Percentiles rank a stretch among this genome's conserved stretches.
Conservation (phyloP, 2,888 invertebrate species). For the Colletes collaris region DNA sequence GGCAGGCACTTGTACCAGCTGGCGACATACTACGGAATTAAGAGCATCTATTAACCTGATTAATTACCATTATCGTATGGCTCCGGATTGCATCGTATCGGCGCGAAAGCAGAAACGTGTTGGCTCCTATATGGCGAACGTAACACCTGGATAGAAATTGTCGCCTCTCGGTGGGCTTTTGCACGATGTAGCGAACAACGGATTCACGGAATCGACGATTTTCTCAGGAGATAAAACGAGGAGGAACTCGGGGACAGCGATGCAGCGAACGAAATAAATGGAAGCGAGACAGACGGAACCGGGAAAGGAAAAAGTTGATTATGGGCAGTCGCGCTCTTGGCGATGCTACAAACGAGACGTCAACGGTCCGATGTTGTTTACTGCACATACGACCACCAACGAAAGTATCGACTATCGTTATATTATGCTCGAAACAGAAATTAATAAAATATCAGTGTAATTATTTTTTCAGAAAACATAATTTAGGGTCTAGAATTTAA, state of each 20-base stretch:
- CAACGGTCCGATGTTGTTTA: too few relatives aligned
- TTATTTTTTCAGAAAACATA: too few relatives aligned
- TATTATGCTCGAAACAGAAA: too few relatives aligned
- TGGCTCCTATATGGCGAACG: conserved; percentile 32
- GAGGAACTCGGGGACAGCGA: conserved; percentile 9
- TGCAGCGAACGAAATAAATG: neutral
- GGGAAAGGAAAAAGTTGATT: conserved; percentile 32
- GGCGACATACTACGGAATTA: conserved; percentile 54
- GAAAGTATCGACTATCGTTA: too few relatives aligned
- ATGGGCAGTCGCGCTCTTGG: neutral
- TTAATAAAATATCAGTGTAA: too few relatives aligned
- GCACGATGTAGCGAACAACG: conserved; percentile 6
- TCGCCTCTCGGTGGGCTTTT: conserved; percentile 10
- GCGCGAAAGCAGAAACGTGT: conserved; percentile 44
- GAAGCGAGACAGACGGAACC: neutral
- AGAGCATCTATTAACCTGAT: conserved; percentile 74
- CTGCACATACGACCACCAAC: too few relatives aligned
- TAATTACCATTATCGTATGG: conserved; percentile 75
- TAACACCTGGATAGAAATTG: conserved; percentile 35
- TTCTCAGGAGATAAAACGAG: conserved; percentile 21
- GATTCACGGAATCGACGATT: conserved; percentile 29
- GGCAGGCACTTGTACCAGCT: conserved; percentile 51
- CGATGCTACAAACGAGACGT: too few relatives aligned
- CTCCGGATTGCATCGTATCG: conserved; percentile 40
- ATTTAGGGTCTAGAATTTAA: too few relatives aligned